Base-by-base conservation (phyloP, 2,888 invertebrate species). In the Clivina fossor region DNA sequence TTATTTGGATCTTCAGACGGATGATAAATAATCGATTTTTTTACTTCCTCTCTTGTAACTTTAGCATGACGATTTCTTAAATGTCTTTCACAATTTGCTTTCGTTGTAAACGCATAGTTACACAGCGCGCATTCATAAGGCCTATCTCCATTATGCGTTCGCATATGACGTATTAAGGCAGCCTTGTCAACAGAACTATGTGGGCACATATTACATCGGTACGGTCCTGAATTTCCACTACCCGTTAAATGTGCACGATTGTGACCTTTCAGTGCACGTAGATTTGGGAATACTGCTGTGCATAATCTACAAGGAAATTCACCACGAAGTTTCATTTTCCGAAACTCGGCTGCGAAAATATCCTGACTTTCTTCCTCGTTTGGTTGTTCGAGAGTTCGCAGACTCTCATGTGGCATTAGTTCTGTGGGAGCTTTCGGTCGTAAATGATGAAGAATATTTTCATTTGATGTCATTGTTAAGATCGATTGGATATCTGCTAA, bases 71-170 rank as follows among this genome's bases (percentile, higher is more conserved):
- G 83, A 71, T 96, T 96, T 61, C 94, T 80, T 64, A 96, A 80
- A 72, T 97, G 96, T 4, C 96, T 80, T 74, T 97, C 96, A 71
- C 97, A 97, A 70, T 97, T 96, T 1, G 96, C 95, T 76, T 96
- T 95, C 0, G 96, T 96, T 19, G 96, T 96, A 73, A 97, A 97
- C 2, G 95, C 94, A 69, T 93, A 95, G 68, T 92, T 92, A 73
- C 97, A 97, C n/a, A 95, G 81, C 1, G 88, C 85, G 69, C 96
- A 97, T 71, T 94, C 93, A 69, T 92, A 96, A 0, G 96, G 96
- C 8, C 95, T 80, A 66, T 96, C 95, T 0, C 96, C 96, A 68
- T 94, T 96, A 74, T 96, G 96, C 0, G 92, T 92, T 35, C 95
- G 80, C 83, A 96, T 87, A 68, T 96, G 96, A 15, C 94, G 84